Evolutionary conservation across 2,797 vertebrate genomes (phyloP), one percentile per base, ranked within the genome.

Genomic region (Syngnathus rostellatus): DNA sequence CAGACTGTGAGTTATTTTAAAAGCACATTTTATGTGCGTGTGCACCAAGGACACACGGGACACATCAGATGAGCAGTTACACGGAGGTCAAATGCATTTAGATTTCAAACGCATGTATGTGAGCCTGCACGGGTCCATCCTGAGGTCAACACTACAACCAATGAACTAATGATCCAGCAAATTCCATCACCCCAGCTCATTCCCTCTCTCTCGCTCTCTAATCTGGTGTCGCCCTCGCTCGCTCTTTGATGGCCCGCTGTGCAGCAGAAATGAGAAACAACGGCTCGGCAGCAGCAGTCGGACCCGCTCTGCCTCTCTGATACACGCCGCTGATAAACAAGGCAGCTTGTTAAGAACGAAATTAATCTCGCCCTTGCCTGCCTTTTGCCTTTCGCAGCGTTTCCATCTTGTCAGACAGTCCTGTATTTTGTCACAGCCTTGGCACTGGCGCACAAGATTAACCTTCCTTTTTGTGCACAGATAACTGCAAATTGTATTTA

Each of bases 81-180:
- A 70, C 12, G 62, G 64, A 84, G 78, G 73, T 80, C 77, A 76
- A 75, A 8, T 70, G 72, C 70, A 66, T 76, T 75, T 69, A 69
- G 65, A 70, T 70, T 68, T 81, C 59, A 73, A 74, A 68, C 76
- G 72, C 77, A 83, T 84, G 70, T 83, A 77, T 70, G 82, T 69
- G 72, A 74, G 71, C 84, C 82, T 76, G 76, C 70, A 17, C 83
- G 81, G 86, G 85, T 83, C 83, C 79, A 69, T 80, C 77, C 77
- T 63, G 77, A 88, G 85, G 89, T 88, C 87, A 90, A 84, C 83
- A 83, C 83, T 77, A 86, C 86, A 89, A 86, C 80, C 80, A 79
- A 87, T 86, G 85, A 87, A 87, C 86, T 87, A 89, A 90, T 88
- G 86, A 87, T 85, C 83, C 82, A 81, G 84, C 80, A 86, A 87